Percentiles rank a stretch among this genome's conserved stretches.
phyloP scores from a whole-genome alignment of 2,888 invertebrate genomes.

The Euplexia lucipara region DNA sequence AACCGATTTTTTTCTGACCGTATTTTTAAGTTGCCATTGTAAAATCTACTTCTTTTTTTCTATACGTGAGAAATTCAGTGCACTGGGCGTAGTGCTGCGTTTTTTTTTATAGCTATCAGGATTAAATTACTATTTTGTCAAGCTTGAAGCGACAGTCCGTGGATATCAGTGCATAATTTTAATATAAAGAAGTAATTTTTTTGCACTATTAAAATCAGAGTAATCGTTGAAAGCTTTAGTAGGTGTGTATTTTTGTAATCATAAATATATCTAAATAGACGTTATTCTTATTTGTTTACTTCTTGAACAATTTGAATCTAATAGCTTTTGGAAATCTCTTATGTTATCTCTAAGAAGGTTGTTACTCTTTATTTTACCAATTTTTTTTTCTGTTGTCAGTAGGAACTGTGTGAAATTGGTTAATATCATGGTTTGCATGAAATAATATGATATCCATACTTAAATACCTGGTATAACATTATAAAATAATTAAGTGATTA shows the following conservation, averaged over 20 bases:
- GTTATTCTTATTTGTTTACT: background rate
- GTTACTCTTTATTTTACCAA: background rate
- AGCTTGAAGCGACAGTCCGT: background rate
- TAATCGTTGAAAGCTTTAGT: background rate
- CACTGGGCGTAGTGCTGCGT: background rate
- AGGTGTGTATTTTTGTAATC: background rate
- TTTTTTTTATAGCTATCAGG: background rate
- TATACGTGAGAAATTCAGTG: background rate
- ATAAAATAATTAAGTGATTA: constrained; percentile 15
- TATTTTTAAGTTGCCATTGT: constrained; percentile 2
- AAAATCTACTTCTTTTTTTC: background rate
- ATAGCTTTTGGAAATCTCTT: background rate
- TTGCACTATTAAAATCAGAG: background rate
- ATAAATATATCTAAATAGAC: background rate
- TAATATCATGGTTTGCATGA: constrained; percentile 38
- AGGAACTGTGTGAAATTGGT: constrained; percentile 17
- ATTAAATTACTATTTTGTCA: background rate
- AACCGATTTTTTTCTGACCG: background rate
- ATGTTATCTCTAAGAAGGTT: background rate
- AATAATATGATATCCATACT: constrained; percentile 38
- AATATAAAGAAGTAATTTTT: background rate
- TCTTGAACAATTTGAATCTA: background rate
- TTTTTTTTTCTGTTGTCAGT: background rate
- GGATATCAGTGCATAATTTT: too few relatives aligned
- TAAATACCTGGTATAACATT: constrained; percentile 20